Base-by-base conservation (phyloP, 2,888 invertebrate genomes). In the Tipula unca region DNA sequence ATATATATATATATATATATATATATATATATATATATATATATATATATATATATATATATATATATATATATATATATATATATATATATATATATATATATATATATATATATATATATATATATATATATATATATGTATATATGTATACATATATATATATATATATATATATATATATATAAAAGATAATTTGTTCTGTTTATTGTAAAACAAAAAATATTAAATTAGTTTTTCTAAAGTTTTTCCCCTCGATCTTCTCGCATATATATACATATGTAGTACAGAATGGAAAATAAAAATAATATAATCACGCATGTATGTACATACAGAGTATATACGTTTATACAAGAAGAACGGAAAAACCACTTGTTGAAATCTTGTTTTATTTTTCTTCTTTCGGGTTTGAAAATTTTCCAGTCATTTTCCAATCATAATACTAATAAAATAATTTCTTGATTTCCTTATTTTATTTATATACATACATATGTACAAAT, bases 361-460 rank as follows among this genome's bases (percentile, higher is more conserved):
- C 10, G 10, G 69, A 69, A 69, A 20, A 69, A 69, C 69, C 69
- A 69, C 69, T 69, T 69, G 69, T 69, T 69, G 69, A 20, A 25
- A 25, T 69, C 69, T 69, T 25, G 20, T 69, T 69, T 10, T 69
- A 69, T 54, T 54, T 69, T 25, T 69, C 48, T 17, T 32, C 32
- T 32, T 4, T 32, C 6, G 32, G 32, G 5, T 54, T 54, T 69
- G 3, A 69, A 69, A 69, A 69, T 69, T 69, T 54, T 54, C 48
- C 48, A 54, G 48, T 54, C 48, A 54, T 54, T 54, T 69, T 69
- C 69, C 69, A 69, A 69, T 69, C 69, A 69, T 69, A 69, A 69
- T 25, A 25, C 20, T 69, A 69, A 69, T 69, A 69, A 25, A 69
- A 69, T 25, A 69, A 8, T 69, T 69, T 69, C 69, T 69, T 1